Percentiles rank a stretch among this genome's conserved stretches.
Evolutionary conservation across 1,140 invertebrate species (phyloP).

Genomic region (Acromyrmex echinatior): DNA sequence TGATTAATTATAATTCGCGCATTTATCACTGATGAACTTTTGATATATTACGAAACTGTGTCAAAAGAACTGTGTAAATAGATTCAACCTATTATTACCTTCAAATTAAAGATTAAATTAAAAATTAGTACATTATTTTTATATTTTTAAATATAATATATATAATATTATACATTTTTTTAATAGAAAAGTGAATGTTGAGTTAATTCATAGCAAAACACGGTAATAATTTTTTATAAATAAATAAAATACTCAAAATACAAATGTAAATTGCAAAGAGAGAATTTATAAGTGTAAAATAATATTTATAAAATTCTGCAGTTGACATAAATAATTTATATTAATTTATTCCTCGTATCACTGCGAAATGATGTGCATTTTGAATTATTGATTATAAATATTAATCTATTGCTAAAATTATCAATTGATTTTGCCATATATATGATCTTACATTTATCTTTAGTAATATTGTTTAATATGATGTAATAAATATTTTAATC

Average conservation of each 20-base stretch:
- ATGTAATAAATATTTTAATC: not conserved
- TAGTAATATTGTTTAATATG: conserved; percentile 26
- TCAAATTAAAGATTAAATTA: not conserved
- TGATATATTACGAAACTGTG: conserved; percentile 1
- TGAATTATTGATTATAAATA: not conserved
- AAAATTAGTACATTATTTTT: not conserved
- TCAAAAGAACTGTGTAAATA: not conserved
- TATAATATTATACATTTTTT: not conserved
- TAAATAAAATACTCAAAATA: conserved; percentile 1
- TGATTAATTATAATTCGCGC: conserved; percentile 13
- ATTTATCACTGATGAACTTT: not conserved
- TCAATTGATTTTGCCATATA: not conserved
- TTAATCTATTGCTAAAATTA: not conserved
- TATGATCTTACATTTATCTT: not conserved
- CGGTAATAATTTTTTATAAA: not conserved
- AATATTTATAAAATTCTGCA: not conserved
- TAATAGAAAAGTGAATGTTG: not conserved
- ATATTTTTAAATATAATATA: not conserved
- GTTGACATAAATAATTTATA: conserved; percentile 3
- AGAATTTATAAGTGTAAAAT: not conserved
- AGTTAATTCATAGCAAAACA: not conserved
- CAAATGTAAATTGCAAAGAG: not conserved
- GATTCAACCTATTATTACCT: not conserved
- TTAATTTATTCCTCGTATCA: not conserved
- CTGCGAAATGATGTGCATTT: not conserved